phyloP scores from a whole-genome alignment of 2,888 invertebrate genomes.

The Ditylenchus weischeri region DNA sequence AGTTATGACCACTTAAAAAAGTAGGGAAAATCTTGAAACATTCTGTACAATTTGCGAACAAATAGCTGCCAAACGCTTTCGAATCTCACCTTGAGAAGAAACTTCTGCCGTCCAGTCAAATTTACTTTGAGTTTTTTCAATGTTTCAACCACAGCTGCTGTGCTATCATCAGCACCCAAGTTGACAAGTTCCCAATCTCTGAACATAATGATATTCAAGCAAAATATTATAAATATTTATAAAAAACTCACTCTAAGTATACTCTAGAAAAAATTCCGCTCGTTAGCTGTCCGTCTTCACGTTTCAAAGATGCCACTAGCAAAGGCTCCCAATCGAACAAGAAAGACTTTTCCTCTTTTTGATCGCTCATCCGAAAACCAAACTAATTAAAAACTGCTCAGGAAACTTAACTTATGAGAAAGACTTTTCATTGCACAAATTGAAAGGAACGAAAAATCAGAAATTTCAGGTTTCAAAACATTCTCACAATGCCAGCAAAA shows the following conservation, averaged over 20 bases:
- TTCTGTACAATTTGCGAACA: no score
- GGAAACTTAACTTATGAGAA: no score
- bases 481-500: no score
- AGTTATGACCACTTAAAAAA: no score
- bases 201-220: constrained; percentile 1
- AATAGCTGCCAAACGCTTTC: no score
- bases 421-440: background rate
- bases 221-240: background rate
- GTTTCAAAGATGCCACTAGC: constrained; percentile 13
- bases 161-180: constrained; percentile 3
- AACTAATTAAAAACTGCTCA: no score
- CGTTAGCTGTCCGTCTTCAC: constrained; percentile 8
- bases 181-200: constrained; percentile 22
- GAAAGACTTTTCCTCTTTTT: constrained; percentile 12
- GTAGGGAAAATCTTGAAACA: no score
- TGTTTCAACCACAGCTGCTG: background rate
- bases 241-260: constrained; percentile 16
- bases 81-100: background rate
- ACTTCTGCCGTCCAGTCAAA: background rate
- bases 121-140: constrained; percentile 2
- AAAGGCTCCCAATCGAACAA: constrained; percentile 19
- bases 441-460: no score
- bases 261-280: constrained; percentile 21
- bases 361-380: no score
- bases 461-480: no score